phyloP scores from a whole-genome alignment of 2,888 invertebrate species.

The Drosophila nr. medialis region DNA sequence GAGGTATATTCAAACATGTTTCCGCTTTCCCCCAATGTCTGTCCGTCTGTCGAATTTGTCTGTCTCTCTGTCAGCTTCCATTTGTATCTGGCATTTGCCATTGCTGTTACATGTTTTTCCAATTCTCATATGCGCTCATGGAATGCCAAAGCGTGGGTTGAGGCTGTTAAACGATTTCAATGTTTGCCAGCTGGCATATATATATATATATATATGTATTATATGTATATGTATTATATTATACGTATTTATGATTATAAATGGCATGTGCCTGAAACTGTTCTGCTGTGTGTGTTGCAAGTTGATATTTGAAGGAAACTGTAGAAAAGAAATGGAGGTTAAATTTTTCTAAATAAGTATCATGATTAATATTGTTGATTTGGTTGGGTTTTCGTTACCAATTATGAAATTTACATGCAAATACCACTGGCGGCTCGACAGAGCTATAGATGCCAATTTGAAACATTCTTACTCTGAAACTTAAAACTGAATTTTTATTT shows the following conservation, averaged over 20 bases:
- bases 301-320: not conserved
- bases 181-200: slow-evolving; percentile 23
- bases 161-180: slow-evolving; percentile 48
- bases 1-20: slow-evolving; percentile 60
- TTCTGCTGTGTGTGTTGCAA: not conserved
- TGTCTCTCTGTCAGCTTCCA: slow-evolving; percentile 13
- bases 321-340: not conserved
- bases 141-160: slow-evolving; percentile 20
- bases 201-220: not conserved
- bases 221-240: not conserved
- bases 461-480: not conserved
- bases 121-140: slow-evolving; percentile 56
- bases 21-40: slow-evolving; percentile 62
- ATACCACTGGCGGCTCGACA: not conserved
- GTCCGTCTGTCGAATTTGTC: slow-evolving; percentile 19
- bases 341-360: not conserved
- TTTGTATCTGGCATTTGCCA: slow-evolving; percentile 49
- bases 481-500: not conserved
- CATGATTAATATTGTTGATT: not conserved
- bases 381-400: no score
- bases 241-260: not conserved
- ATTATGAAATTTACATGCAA: not conserved
- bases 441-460: not conserved
- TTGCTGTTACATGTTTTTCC: slow-evolving; percentile 70
- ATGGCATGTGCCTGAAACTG: not conserved